Base-by-base conservation (phyloP, 2,113 vertebrate species). In the Prolemur simus region DNA sequence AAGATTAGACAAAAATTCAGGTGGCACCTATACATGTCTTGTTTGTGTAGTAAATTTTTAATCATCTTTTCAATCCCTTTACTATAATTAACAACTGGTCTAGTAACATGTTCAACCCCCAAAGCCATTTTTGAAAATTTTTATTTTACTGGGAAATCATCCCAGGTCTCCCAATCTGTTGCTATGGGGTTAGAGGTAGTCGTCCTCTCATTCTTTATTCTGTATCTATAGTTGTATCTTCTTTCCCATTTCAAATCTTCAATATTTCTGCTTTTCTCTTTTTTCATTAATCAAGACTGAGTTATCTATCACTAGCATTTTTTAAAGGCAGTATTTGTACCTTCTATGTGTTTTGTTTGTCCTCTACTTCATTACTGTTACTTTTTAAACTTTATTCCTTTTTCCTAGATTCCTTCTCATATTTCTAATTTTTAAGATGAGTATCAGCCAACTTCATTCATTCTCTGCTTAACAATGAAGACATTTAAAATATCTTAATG, bases 181-280 rank as follows among this genome's bases (percentile, higher is more conserved):
- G 34, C 71, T 47, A 32, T 1, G 12, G 23, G 25, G 15, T 0
- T 47, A 2, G 3, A 21, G 27, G 39, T 0, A 1, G 56, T 0
- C 0, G 3, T 73, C 64, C 20, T 52, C 89, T 74, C 47, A 0
- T 27, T 8, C 27, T 17, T 29, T n/a, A n/a, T 1, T 29, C 82
- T 42, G 2, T 13, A 1, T 42, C 66, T 74, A 5, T 13, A 42
- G 37, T 6, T 42, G 21, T 0, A 6, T 25, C 64, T 34, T 27
- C 69, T 37, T 68, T 47, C 23, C 60, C 32, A 14, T 6, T 45
- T 12, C 8, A 2, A 66, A 74, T n/a, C 32, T 27, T 64, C 34
- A 11, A 2, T 47, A 45, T 34, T 89, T 54, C 39, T 63, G 45
- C 64, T 49, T 80, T 73, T 39, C 54, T 80, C 52, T 39, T 71